A percentile compares a stretch with the other conserved stretches of the same genome.
phyloP scores from a whole-genome alignment of 1,140 invertebrate genomes.

The Platorchestia sp. region DNA sequence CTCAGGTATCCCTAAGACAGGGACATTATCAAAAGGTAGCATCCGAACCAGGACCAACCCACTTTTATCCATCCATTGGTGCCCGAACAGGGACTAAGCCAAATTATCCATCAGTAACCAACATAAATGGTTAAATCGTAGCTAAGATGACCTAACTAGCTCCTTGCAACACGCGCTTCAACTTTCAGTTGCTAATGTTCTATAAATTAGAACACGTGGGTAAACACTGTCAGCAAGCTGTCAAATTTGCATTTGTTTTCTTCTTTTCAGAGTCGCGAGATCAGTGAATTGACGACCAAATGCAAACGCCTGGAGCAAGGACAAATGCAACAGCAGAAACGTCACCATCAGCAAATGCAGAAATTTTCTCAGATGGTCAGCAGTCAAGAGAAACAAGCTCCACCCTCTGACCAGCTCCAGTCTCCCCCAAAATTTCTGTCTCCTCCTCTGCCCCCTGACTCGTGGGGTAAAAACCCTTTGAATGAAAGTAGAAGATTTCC shows the following conservation, averaged over 20 bases:
- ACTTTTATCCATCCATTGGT: too few relatives aligned
- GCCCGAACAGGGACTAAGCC: too few relatives aligned
- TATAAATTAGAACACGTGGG: too few relatives aligned
- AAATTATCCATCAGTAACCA: too few relatives aligned
- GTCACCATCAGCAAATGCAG: slow-evolving; percentile 24
- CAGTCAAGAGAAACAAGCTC: not conserved
- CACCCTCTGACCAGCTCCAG: not conserved
- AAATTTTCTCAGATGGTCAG: slow-evolving; percentile 26
- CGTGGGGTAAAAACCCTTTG: not conserved
- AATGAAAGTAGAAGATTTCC: slow-evolving; percentile 34
- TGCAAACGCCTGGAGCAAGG: slow-evolving; percentile 36
- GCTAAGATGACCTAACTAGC: too few relatives aligned
- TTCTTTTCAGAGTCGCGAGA: slow-evolving; percentile 18
- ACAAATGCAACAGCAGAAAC: slow-evolving; percentile 38
- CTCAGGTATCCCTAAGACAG: too few relatives aligned
- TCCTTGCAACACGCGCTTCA: too few relatives aligned
- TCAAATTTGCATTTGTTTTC: not conserved
- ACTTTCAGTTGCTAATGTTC: too few relatives aligned
- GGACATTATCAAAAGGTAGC: too few relatives aligned
- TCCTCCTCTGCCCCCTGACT: not conserved
- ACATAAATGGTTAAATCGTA: too few relatives aligned
- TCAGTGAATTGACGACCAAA: slow-evolving; percentile 20
- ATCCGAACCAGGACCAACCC: too few relatives aligned
- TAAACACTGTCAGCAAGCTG: not conserved
- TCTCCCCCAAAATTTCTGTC: slow-evolving; percentile 7